Percentiles rank a stretch among this genome's conserved stretches.
phyloP scores from a whole-genome alignment of 2,888 invertebrate genomes.

The Blastobasis lacticolella region DNA sequence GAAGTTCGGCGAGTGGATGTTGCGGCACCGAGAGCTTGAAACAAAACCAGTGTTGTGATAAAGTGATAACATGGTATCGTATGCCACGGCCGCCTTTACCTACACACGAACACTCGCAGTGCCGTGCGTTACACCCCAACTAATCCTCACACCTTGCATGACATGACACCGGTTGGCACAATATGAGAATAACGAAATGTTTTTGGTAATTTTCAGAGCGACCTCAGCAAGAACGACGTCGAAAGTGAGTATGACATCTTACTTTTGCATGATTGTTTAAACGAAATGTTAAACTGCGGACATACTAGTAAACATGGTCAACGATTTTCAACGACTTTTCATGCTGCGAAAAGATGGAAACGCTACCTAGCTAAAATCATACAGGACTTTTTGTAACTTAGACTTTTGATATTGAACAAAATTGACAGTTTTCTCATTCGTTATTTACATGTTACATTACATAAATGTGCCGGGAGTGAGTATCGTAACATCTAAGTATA shows the following conservation, averaged over 20 bases:
- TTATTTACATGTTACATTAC: constrained; percentile 16
- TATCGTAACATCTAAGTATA: constrained; percentile 58
- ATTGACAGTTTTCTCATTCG: too few relatives aligned
- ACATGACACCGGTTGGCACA: constrained; percentile 32
- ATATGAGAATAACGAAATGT: constrained; percentile 54
- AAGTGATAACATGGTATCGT: constrained; percentile 52
- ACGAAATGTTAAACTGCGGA: background rate
- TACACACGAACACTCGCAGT: constrained; percentile 36
- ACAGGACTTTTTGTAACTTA: too few relatives aligned
- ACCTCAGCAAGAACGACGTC: constrained; percentile 89
- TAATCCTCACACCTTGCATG: constrained; percentile 43
- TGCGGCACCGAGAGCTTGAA: constrained; percentile 17
- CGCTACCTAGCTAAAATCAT: too few relatives aligned
- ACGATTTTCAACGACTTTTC: too few relatives aligned
- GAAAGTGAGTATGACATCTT: constrained; percentile 84
- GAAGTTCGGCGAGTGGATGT: constrained; percentile 41
- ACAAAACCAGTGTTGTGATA: constrained; percentile 48
- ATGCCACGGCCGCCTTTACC: constrained; percentile 21
- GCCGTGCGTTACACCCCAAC: constrained; percentile 28
- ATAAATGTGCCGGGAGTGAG: constrained; percentile 29
- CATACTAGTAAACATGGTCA: too few relatives aligned
- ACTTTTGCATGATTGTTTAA: constrained; percentile 3
- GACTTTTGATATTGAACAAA: too few relatives aligned
- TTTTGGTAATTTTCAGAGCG: constrained; percentile 82
- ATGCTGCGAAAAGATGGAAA: too few relatives aligned